Percentiles rank a stretch among this genome's conserved stretches.
Evolutionary conservation across 2,888 invertebrate species (phyloP).

Genomic region (Ennomos erosarius): DNA sequence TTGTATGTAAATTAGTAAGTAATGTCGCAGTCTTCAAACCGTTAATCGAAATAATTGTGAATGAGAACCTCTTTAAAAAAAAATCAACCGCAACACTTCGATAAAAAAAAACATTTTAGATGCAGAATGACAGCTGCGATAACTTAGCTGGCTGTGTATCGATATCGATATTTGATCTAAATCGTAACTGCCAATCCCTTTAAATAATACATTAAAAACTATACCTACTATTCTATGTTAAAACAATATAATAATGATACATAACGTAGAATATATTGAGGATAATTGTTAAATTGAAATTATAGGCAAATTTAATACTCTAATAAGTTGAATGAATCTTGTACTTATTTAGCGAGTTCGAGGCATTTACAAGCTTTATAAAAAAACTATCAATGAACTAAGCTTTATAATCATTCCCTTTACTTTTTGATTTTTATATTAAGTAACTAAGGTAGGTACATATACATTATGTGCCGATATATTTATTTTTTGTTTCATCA

Average conservation of each 20-base stretch:
- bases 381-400: constrained; percentile 25
- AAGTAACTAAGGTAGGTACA: constrained; percentile 16
- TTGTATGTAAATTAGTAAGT: constrained; percentile 73
- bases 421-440: constrained; percentile 34
- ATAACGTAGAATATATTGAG: constrained; percentile 70
- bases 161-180: constrained; percentile 49
- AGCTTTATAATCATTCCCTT: constrained; percentile 53
- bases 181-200: constrained; percentile 76
- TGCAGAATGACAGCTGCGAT: constrained; percentile 7
- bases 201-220: constrained; percentile 48
- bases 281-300: constrained; percentile 78
- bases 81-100: constrained; percentile 27
- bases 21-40: constrained; percentile 57
- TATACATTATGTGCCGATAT: too few species aligned
- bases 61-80: constrained; percentile 47
- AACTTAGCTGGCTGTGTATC: constrained; percentile 42
- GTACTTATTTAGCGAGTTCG: constrained; percentile 62
- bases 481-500: constrained; percentile 37
- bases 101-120: constrained; percentile 38
- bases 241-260: constrained; percentile 65
- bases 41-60: constrained; percentile 55
- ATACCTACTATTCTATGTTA: constrained; percentile 23
- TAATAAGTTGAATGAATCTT: constrained; percentile 69
- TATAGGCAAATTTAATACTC: constrained; percentile 82
- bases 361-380: constrained; percentile 47